Conservation (phyloP, 2,888 invertebrate species). For the Sinotaia quadrata region DNA sequence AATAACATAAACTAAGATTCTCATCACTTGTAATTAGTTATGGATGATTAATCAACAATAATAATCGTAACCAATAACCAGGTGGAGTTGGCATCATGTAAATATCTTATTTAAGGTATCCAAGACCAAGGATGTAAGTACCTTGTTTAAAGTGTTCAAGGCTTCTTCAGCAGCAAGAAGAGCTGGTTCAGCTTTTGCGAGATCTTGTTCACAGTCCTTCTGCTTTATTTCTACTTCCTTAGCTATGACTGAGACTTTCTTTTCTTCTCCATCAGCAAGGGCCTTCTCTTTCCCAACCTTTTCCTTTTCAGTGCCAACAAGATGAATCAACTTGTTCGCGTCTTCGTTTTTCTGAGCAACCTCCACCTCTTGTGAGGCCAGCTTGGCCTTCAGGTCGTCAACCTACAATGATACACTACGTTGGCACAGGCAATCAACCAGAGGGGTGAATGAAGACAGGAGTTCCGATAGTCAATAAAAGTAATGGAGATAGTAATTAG, state of each 20-base stretch:
- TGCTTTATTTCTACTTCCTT: slow-evolving; percentile 90
- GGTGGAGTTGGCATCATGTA: no score
- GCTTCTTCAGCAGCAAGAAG: slow-evolving; percentile 93
- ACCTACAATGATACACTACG: slow-evolving; percentile 83
- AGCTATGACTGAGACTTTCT: slow-evolving; percentile 91
- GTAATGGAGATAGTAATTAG: no score
- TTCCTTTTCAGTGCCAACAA: slow-evolving; percentile 95
- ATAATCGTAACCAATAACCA: no score
- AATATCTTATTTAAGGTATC: no score
- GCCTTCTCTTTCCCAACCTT: slow-evolving; percentile 94
- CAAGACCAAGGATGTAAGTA: slow-evolving; percentile 44
- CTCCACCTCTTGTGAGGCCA: slow-evolving; percentile 94
- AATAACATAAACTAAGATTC: no score
- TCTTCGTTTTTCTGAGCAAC: slow-evolving; percentile 95
- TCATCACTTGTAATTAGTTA: no score
- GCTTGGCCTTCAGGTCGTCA: slow-evolving; percentile 89
- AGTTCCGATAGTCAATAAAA: no score
- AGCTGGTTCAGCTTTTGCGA: slow-evolving; percentile 95
- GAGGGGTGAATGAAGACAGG: no score
- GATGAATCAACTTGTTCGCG: slow-evolving; percentile 89
- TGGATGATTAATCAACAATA: no score
- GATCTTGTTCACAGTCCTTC: slow-evolving; percentile 92
- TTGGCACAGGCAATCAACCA: no score
- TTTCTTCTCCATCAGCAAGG: slow-evolving; percentile 89
- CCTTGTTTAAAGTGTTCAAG: slow-evolving; percentile 93